Percentiles rank a stretch among this genome's conserved stretches.
These are phyloP conservation scores for Cydia pomonella DNA, from an alignment of 1,140 invertebrate genomes.

Conservation along the genomic window DNA sequence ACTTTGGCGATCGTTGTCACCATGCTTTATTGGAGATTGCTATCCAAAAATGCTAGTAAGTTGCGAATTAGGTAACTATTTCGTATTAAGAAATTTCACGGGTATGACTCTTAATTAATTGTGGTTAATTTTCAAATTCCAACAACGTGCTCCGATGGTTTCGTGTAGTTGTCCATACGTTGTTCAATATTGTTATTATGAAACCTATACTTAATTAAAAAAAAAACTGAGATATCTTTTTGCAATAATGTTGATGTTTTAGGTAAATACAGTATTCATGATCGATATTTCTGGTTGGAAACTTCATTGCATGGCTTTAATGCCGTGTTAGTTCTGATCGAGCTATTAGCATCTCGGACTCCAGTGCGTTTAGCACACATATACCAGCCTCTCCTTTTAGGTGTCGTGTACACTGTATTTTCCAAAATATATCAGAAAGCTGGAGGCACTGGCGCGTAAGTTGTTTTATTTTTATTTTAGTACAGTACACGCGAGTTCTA, in stretches of 20 bases:
- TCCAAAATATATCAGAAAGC: constrained; percentile 86
- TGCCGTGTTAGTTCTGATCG: constrained; percentile 85
- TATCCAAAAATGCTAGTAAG: constrained; percentile 59
- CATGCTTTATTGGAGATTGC: constrained; percentile 83
- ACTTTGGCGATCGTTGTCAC: constrained; percentile 84
- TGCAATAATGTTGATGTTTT: constrained; percentile 17
- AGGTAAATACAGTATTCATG: constrained; percentile 18
- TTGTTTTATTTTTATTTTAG: constrained; percentile 29
- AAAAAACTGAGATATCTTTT: not conserved
- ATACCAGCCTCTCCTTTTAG: constrained; percentile 84
- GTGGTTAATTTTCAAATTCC: too few relatives aligned
- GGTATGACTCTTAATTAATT: not conserved
- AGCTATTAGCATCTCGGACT: constrained; percentile 85
- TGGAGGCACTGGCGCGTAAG: constrained; percentile 85
- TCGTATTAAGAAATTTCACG: too few relatives aligned
- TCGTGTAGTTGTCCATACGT: too few relatives aligned
- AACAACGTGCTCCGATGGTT: too few relatives aligned
- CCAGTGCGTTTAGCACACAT: constrained; percentile 86
- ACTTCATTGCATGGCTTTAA: constrained; percentile 87
- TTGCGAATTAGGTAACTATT: constrained; percentile 44
- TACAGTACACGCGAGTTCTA: too few relatives aligned
- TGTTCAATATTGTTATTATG: too few relatives aligned
- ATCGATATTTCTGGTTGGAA: constrained; percentile 81
- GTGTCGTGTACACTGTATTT: constrained; percentile 85
- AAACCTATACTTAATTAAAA: not conserved